Percentiles rank a stretch among this genome's conserved stretches.
phyloP scores from a whole-genome alignment of 1,140 invertebrate species.

The Macrocentrus cingulum region DNA sequence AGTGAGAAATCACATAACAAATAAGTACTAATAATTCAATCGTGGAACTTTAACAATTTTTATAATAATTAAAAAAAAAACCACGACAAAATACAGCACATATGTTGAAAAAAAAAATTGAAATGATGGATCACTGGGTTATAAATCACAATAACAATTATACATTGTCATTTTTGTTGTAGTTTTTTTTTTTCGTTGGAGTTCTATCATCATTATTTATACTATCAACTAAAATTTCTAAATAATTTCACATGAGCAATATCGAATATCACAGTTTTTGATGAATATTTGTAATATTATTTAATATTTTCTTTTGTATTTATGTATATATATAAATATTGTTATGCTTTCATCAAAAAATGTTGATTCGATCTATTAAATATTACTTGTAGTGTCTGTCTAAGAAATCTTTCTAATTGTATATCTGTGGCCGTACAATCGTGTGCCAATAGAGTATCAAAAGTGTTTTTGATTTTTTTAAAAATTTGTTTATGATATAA shows the following conservation, averaged over 20 bases:
- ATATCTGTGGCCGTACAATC: background rate
- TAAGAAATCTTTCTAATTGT: background rate
- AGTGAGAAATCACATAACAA: background rate
- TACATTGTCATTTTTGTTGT: constrained; percentile 9
- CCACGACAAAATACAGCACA: too few relatives aligned
- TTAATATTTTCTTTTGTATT: background rate
- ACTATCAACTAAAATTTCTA: background rate
- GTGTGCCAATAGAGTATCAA: constrained; percentile 9
- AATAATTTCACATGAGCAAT: background rate
- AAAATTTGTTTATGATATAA: background rate
- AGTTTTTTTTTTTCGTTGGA: too few relatives aligned
- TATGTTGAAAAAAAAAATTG: background rate
- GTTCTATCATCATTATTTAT: constrained; percentile 9
- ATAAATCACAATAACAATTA: constrained; percentile 9
- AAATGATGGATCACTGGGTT: background rate
- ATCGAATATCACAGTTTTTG: background rate
- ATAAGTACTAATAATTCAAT: background rate
- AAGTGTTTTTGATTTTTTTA: background rate
- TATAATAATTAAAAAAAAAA: too few relatives aligned
- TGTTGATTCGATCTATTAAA: too few relatives aligned
- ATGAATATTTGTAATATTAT: background rate
- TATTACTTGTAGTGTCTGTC: too few relatives aligned
- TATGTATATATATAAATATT: constrained; percentile 1
- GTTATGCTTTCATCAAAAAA: too few relatives aligned
- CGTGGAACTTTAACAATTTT: background rate